These are phyloP conservation scores for Heliconius hortense DNA, from an alignment of 2,888 invertebrate species.

Conservation along the genomic window DNA sequence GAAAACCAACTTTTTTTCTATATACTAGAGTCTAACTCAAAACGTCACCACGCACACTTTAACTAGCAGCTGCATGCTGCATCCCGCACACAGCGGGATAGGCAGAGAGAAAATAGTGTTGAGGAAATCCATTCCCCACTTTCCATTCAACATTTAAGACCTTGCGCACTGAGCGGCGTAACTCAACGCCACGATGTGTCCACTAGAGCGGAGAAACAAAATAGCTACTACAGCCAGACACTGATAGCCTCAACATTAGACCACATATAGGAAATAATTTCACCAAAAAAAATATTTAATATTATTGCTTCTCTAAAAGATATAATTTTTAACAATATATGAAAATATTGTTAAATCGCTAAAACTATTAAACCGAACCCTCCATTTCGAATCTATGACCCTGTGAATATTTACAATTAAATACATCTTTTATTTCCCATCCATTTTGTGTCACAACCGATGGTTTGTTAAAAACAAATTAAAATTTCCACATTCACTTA, in stretches of 20 bases:
- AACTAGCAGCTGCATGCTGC: background rate
- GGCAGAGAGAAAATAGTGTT: background rate
- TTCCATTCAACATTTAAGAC: too few relatives aligned
- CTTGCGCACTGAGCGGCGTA: too few relatives aligned
- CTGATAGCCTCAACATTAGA: background rate
- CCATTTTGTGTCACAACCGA: conserved; percentile 17
- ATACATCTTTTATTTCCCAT: background rate
- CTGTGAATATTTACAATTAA: conserved; percentile 17
- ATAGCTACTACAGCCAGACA: background rate
- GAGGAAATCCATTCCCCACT: background rate
- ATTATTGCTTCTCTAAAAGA: conserved; percentile 13
- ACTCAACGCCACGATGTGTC: background rate
- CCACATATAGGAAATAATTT: background rate
- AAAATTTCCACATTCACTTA: background rate
- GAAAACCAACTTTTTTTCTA: conserved; percentile 45
- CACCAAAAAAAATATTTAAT: background rate
- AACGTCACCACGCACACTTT: conserved; percentile 6
- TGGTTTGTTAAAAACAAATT: background rate
- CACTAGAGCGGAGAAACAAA: background rate
- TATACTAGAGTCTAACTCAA: conserved; percentile 29
- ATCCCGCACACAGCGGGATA: background rate
- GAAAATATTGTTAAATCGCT: background rate
- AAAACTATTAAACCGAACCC: background rate
- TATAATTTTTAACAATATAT: conserved; percentile 1
- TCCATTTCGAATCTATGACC: conserved; percentile 15